Evolutionary conservation across 30 jellyfish, hydroid and myxozoan species (phyloP), one percentile per base, ranked within the genome.

Genomic region (Nemopilema nomurai): DNA sequence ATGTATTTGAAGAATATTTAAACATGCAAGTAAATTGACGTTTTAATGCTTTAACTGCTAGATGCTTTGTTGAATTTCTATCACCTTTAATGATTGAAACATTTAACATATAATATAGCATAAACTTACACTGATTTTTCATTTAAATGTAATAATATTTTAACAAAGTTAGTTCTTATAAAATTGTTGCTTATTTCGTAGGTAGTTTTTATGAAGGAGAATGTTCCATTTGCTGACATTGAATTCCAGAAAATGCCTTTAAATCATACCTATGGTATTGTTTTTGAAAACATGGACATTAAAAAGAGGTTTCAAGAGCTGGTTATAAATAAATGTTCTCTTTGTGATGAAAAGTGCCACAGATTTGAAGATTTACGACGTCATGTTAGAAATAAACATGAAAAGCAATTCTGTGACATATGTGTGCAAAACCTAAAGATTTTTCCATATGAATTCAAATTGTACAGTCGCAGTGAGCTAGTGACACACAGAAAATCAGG

Each of bases 401-500:
- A 94, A 32, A 85, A 75, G 69, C 97, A 89, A 33, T 75, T 84
- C 63, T 94, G 99, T 77, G 90, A 78, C 69, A 88, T 94, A 16
- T 94, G 99, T 69, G 64, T 86, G 22, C 86, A 94, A 49, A 89
- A 94, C 78, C 72, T 94, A 76, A 71, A 83, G 27, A 71, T 89
- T 16, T 94, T 94, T 64, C 97, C 99, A 53, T 27, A 49, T 13
- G 99, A 94, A 78, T 82, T 84, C 26, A 85, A 78, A 23, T 69
- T 82, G 26, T 94, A 94, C 57, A 53, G 92, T 7, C 88, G 93
- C 30, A 85, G 64, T 21, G 97, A 89, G 51, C 78, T 94, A 26
- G 96, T 94, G 1, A 66, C 69, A 6, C 99, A 94, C 52, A 83
- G 99, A 21, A 84, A 87, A 52, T 69, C 90, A 8, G 99, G 99